These are phyloP conservation scores for Potamilus streckersoni DNA, from an alignment of 1,140 invertebrate genomes.

Conservation along the genomic window DNA sequence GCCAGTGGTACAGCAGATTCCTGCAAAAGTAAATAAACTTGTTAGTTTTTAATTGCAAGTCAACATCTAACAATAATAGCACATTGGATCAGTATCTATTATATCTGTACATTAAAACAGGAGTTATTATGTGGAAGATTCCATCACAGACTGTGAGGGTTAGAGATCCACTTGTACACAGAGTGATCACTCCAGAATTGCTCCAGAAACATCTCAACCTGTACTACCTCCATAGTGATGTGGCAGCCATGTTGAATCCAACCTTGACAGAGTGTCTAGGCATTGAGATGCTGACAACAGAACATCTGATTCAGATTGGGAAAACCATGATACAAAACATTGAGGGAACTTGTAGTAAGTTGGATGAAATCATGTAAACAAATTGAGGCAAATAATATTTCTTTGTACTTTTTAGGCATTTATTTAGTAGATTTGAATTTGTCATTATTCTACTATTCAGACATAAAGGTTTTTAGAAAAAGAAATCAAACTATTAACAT, in stretches of 20 bases:
- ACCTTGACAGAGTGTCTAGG: conserved; percentile 54
- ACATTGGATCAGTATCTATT: too few species aligned
- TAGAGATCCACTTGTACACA: conserved; percentile 48
- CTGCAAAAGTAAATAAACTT: too few species aligned
- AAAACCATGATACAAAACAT: conserved; percentile 39
- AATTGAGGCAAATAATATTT: too few species aligned
- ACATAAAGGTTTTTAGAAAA: too few species aligned
- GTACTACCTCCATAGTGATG: conserved; percentile 57
- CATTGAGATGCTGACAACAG: conserved; percentile 55
- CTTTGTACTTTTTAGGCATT: too few species aligned
- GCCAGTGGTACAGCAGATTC: too few species aligned
- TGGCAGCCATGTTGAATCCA: conserved; percentile 45
- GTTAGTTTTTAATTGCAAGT: too few species aligned
- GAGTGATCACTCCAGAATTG: conserved; percentile 57
- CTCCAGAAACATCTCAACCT: conserved; percentile 55
- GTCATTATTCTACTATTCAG: too few species aligned
- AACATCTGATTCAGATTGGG: conserved; percentile 60
- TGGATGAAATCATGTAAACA: too few species aligned
- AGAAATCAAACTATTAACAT: too few species aligned
- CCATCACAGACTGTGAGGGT: conserved; percentile 61
- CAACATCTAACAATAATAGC: too few species aligned
- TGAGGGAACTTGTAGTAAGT: conserved; percentile 12
- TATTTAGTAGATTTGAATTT: too few species aligned
- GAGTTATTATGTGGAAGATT: conserved; percentile 52
- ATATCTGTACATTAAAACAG: conserved; percentile 23